Percentiles rank a stretch among this genome's conserved stretches.
phyloP scores from a whole-genome alignment of 2,797 vertebrate genomes.

The Lerista edwardsae region DNA sequence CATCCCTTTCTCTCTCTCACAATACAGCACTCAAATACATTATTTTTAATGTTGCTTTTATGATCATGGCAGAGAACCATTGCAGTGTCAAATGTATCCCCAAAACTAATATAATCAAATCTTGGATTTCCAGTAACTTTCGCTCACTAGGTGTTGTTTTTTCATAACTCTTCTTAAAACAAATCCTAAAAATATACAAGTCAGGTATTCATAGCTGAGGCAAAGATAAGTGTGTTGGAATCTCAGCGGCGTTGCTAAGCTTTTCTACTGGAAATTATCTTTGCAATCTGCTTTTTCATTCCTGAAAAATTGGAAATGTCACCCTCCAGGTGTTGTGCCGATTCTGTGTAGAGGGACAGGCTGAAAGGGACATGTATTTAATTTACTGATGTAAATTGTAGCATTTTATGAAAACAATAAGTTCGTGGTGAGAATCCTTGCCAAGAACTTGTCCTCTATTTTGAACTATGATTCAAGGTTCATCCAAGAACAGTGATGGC shows the following conservation, averaged over 20 bases:
- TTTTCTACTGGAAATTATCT: neutral
- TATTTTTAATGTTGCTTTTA: slow-evolving; percentile 53
- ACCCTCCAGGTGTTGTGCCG: slow-evolving; percentile 46
- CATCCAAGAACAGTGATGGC: too few relatives aligned
- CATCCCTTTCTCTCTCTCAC: slow-evolving; percentile 26
- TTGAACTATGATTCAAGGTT: too few relatives aligned
- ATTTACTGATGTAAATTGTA: slow-evolving; percentile 58
- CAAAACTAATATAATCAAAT: slow-evolving; percentile 43
- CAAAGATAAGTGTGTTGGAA: neutral
- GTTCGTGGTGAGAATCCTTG: neutral
- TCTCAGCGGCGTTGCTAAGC: neutral
- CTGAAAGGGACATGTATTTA: slow-evolving; percentile 45
- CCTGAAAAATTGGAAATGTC: slow-evolving; percentile 53
- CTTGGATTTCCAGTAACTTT: slow-evolving; percentile 49
- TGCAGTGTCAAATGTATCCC: slow-evolving; percentile 38
- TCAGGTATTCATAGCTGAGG: slow-evolving; percentile 10
- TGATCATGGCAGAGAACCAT: slow-evolving; percentile 42
- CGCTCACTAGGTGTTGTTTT: slow-evolving; percentile 25
- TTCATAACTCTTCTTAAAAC: slow-evolving; percentile 10
- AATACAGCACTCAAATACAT: slow-evolving; percentile 57
- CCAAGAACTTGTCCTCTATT: too few relatives aligned
- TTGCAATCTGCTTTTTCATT: slow-evolving; percentile 36
- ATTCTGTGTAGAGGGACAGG: slow-evolving; percentile 54
- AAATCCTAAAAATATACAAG: slow-evolving; percentile 28
- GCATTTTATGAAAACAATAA: slow-evolving; percentile 48